Conservation (phyloP, 2,888 invertebrate species). For the Dione juno region DNA sequence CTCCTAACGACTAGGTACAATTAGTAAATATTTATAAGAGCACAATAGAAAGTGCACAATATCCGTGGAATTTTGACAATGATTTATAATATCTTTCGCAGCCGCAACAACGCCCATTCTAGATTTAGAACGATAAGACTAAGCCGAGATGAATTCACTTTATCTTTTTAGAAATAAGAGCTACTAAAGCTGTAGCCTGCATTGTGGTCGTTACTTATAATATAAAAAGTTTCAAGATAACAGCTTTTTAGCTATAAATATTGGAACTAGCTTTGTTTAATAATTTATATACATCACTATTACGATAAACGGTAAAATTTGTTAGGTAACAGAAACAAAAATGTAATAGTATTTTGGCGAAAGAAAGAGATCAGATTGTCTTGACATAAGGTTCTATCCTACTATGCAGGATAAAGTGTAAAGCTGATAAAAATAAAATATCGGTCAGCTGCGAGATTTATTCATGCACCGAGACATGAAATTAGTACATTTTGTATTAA, state of each 20-base stretch:
- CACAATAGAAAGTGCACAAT: conserved; percentile 55
- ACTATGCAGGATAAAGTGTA: no score
- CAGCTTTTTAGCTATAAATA: neutral
- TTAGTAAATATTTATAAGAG: conserved; percentile 64
- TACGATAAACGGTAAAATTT: no score
- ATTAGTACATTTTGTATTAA: no score
- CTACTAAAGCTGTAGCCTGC: neutral
- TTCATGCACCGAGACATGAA: no score
- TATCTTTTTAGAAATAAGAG: conserved; percentile 43
- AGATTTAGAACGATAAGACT: conserved; percentile 46
- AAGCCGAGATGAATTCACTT: conserved; percentile 40
- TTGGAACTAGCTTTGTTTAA: neutral
- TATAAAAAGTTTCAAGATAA: neutral
- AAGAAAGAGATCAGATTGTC: no score
- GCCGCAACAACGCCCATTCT: conserved; percentile 40
- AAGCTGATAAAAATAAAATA: no score
- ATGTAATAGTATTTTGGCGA: no score
- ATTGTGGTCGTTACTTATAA: neutral
- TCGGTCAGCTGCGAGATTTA: no score
- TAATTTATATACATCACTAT: no score
- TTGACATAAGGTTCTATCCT: no score
- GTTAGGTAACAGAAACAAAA: no score
- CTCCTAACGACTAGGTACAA: conserved; percentile 49
- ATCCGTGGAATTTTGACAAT: conserved; percentile 51
- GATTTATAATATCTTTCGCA: conserved; percentile 50